Evolutionary conservation across 1,140 invertebrate species (phyloP), one percentile per base, ranked within the genome.

Genomic region (Cydia pomonella): DNA sequence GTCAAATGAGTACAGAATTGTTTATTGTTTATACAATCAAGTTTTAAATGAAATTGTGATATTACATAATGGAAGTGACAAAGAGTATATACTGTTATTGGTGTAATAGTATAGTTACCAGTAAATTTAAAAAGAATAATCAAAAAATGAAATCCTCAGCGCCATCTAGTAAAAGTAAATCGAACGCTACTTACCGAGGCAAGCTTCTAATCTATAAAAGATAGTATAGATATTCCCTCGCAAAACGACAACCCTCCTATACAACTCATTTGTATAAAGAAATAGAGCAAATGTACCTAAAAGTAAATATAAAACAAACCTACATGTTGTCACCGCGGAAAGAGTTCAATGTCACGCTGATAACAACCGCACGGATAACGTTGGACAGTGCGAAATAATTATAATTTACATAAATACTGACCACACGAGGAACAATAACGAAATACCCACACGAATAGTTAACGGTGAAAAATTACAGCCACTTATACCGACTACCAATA

Each of bases 281-380:
- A 50, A 50, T 18, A 12, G 47, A 18, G n/a, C n/a, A 50, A 7
- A 23, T 21, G 53, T 23, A 59, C 21, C 53, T 23, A 59, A 59
- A 59, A 59, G 9, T 59, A 59, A 59, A 23, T 59, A 59, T 59
- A 59, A 23, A 59, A 23, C 18, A 59, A 23, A 2, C 16, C 53
- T 10, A 23, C n/a, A 59, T 23, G 53, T 59, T 59, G 50, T n/a
- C 50, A 53, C 50, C 50, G 3, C 16, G 50, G 53, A 59, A 23
- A 59, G 2, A 59, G 53, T 23, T 59, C 53, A 59, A 59, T 59
- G 53, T 23, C 53, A 23, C 3, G 53, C 53, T 59, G 53, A 59
- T 59, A 59, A 53, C 12, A 47, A n/a, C 53, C 10, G 21, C 7
- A 21, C 53, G 21, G 53, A 59, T 59, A 59, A 59, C 21, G 53